Percentiles rank a stretch among this genome's conserved stretches.
Evolutionary conservation across 2,888 invertebrate species (phyloP).

Genomic region (Drosophila barbarae): DNA sequence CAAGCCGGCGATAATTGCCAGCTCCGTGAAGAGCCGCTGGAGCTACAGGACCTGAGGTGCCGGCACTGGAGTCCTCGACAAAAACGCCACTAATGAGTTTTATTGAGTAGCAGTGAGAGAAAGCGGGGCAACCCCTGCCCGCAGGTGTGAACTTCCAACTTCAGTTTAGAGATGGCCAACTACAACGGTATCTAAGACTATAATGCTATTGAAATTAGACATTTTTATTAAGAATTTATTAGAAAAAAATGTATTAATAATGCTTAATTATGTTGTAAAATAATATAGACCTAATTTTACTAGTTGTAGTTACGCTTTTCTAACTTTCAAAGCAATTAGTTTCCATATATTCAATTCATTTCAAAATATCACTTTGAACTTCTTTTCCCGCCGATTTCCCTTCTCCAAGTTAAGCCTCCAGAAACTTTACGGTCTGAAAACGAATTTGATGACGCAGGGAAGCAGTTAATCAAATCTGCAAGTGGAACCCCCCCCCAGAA

Average conservation of each 20-base stretch:
- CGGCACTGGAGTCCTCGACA: slow-evolving; percentile 42
- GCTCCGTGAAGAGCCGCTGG: slow-evolving; percentile 27
- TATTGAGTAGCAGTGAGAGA: slow-evolving; percentile 67
- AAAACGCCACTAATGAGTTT: slow-evolving; percentile 74
- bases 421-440: slow-evolving; percentile 37
- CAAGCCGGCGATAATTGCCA: slow-evolving; percentile 72
- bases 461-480: slow-evolving; percentile 74
- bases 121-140: slow-evolving; percentile 19
- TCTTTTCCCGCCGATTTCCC: no score
- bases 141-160: slow-evolving; percentile 12
- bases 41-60: slow-evolving; percentile 23
- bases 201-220: background rate
- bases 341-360: background rate
- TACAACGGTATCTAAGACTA: background rate
- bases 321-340: background rate
- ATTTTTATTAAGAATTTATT: no score
- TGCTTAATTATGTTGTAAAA: background rate
- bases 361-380: background rate
- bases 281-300: background rate
- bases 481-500: slow-evolving; percentile 53
- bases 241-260: background rate
- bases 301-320: background rate
- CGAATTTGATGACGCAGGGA: slow-evolving; percentile 71
- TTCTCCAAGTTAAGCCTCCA: background rate
- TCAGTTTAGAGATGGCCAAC: slow-evolving; percentile 1